Percentiles rank a stretch among this genome's conserved stretches.
Evolutionary conservation across 2,113 vertebrate species (phyloP).

Genomic region (Lates calcarifer): DNA sequence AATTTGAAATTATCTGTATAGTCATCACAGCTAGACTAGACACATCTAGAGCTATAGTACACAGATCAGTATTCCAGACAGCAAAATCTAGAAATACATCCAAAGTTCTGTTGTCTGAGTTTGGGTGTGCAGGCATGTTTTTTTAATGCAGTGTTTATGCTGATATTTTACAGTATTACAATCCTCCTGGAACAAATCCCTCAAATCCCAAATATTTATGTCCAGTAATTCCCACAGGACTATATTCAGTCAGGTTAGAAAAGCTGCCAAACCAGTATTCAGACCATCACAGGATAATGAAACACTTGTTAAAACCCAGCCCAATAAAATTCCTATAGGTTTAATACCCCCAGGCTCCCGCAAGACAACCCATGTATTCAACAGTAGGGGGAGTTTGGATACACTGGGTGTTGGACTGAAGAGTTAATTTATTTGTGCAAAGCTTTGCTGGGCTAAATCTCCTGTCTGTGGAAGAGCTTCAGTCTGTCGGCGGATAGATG

Average conservation of each 20-base stretch:
- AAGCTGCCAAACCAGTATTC: background rate
- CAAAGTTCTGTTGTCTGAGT: background rate
- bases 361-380: background rate
- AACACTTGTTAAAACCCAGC: background rate
- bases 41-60: background rate
- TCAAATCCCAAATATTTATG: background rate
- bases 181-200: background rate
- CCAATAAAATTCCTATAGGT: background rate
- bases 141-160: background rate
- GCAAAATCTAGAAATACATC: background rate
- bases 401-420: slow-evolving; percentile 10
- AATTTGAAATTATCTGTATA: background rate
- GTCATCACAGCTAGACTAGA: background rate
- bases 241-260: background rate
- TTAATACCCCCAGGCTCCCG: background rate
- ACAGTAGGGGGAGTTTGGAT: background rate
- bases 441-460: background rate
- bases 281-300: background rate
- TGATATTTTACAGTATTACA: slow-evolving; percentile 16
- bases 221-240: background rate
- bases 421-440: slow-evolving; percentile 31
- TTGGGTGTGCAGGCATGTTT: background rate
- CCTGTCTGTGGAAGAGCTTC: background rate
- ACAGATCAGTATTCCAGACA: background rate
- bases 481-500: background rate